phyloP scores from a whole-genome alignment of 1,140 invertebrate species.

The Temnothorax longispinosus region DNA sequence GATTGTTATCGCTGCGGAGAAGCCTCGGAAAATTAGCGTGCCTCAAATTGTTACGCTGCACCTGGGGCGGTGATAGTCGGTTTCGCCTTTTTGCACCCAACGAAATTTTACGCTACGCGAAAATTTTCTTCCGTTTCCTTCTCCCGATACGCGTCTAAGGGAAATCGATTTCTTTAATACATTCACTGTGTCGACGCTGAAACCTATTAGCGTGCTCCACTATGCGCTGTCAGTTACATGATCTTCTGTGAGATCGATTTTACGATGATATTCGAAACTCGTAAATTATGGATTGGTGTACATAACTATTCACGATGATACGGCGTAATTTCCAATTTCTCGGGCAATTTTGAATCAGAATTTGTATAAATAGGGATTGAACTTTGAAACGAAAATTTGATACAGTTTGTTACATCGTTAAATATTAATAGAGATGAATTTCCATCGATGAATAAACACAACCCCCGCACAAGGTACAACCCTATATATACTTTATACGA shows the following conservation, averaged over 20 bases:
- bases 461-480: neutral
- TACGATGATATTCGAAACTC: constrained; percentile 28
- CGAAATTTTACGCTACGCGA: constrained; percentile 9
- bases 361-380: neutral
- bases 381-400: neutral
- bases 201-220: constrained; percentile 49
- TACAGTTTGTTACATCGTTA: neutral
- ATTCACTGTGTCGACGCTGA: constrained; percentile 46
- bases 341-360: neutral
- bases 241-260: constrained; percentile 44
- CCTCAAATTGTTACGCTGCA: constrained; percentile 29
- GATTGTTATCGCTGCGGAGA: constrained; percentile 42
- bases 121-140: constrained; percentile 31
- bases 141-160: constrained; percentile 20
- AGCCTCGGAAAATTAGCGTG: constrained; percentile 50
- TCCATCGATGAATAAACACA: neutral
- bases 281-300: constrained; percentile 11
- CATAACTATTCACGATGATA: neutral
- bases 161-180: constrained; percentile 59
- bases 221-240: constrained; percentile 56
- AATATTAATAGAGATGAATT: neutral
- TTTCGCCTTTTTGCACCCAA: constrained; percentile 47
- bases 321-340: neutral
- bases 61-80: constrained; percentile 3
- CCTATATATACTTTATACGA: neutral